These are phyloP conservation scores for Sapajus apella DNA, from an alignment of 2,113 vertebrate genomes.

Conservation along the genomic window DNA sequence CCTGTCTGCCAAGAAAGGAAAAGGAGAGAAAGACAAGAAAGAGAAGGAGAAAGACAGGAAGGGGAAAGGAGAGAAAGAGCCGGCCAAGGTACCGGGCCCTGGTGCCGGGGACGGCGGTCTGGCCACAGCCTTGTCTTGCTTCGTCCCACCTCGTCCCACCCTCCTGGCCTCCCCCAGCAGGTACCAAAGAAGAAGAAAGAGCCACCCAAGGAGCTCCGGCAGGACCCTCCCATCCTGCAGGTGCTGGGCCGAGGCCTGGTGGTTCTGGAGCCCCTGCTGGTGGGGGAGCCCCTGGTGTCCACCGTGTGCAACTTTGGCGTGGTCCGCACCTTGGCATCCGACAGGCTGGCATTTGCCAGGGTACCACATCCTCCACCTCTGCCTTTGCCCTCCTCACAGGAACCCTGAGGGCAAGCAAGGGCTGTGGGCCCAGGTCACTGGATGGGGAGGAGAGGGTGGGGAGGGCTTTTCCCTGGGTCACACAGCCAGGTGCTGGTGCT, in stretches of 20 bases:
- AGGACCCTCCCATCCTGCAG: background rate
- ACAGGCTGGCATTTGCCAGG: conserved; percentile 46
- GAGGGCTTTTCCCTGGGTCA: background rate
- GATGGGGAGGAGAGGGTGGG: fast-evolving
- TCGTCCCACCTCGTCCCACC: fast-evolving
- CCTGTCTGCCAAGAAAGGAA: conserved; percentile 47
- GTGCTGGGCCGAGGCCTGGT: conserved; percentile 58
- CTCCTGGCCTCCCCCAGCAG: background rate
- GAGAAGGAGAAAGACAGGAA: background rate
- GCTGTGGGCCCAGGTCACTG: background rate
- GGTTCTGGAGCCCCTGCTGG: conserved; percentile 66
- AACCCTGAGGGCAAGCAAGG: background rate
- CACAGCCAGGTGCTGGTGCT: background rate
- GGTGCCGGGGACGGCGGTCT: fast-evolving
- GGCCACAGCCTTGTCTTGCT: too few relatives aligned
- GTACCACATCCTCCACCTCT: background rate
- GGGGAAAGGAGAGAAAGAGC: background rate
- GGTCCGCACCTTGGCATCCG: conserved; percentile 44
- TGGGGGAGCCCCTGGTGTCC: background rate
- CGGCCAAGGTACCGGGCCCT: background rate
- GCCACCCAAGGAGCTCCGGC: conserved; percentile 30
- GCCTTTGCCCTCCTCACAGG: background rate
- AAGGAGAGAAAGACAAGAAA: conserved; percentile 56
- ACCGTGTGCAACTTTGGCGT: conserved; percentile 60
- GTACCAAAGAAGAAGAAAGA: conserved; percentile 40